Evolutionary conservation across 2,888 invertebrate species (phyloP).

Genomic region (Drosophila maculinotata): DNA sequence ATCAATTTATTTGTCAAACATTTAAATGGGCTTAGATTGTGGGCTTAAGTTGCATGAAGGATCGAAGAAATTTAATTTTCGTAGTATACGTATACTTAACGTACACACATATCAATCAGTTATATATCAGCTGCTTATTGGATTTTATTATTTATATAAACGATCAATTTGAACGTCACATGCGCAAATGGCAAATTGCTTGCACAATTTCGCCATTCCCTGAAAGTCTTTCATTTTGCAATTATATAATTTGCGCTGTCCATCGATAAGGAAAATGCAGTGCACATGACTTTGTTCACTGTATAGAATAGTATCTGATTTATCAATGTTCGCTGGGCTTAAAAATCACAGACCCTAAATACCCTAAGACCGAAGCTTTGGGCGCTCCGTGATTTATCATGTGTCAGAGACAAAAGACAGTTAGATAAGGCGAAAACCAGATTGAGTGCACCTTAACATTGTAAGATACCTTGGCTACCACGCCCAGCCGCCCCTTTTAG

Average conservation of each 20-base stretch:
- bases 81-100: no score
- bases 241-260: conserved; percentile 28
- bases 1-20: neutral
- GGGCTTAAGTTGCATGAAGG: neutral
- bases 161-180: conserved; percentile 51
- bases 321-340: conserved; percentile 51
- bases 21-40: neutral
- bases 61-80: no score
- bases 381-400: conserved; percentile 58
- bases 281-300: conserved; percentile 42
- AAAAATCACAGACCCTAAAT: conserved; percentile 33
- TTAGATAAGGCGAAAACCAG: conserved; percentile 34
- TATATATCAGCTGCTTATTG: conserved; percentile 7
- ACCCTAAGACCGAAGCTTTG: conserved; percentile 38
- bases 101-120: neutral
- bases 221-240: conserved; percentile 4
- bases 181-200: conserved; percentile 35
- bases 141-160: conserved; percentile 15
- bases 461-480: conserved; percentile 8
- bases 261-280: conserved; percentile 54
- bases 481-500: neutral
- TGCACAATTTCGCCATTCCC: conserved; percentile 7
- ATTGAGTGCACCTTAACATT: conserved; percentile 36
- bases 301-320: conserved; percentile 14
- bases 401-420: conserved; percentile 41